phyloP scores from a whole-genome alignment of 2,113 vertebrate species.

The Colius striatus region DNA sequence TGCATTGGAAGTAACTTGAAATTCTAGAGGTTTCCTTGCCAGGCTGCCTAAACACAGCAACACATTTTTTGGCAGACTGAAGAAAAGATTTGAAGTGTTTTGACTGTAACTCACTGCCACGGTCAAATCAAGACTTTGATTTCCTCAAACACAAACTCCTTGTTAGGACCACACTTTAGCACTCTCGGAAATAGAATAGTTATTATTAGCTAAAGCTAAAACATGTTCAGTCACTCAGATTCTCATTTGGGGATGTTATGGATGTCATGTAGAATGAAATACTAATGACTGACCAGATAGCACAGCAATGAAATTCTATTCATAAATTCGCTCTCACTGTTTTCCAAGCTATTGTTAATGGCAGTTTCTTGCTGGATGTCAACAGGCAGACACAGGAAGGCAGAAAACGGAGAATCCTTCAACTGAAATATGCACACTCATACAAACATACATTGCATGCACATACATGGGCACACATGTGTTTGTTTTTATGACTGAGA shows the following conservation, averaged over 20 bases:
- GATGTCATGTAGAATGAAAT: constrained; percentile 16
- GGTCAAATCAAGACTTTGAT: background rate
- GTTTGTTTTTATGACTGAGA: background rate
- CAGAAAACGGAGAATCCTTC: background rate
- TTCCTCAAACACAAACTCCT: background rate
- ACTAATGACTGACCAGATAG: constrained; percentile 4
- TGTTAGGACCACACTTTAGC: background rate
- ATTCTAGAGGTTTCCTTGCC: background rate
- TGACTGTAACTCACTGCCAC: background rate
- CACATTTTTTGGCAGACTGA: background rate
- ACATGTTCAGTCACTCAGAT: background rate
- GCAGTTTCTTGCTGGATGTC: background rate
- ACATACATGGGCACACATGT: fast-evolving
- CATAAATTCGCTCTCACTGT: background rate
- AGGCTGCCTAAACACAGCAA: background rate
- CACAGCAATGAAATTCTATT: background rate
- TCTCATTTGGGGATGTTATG: background rate
- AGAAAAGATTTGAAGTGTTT: background rate
- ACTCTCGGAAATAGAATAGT: background rate
- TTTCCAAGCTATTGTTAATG: constrained; percentile 13
- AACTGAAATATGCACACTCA: background rate
- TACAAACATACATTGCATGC: background rate
- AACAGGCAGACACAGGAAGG: background rate
- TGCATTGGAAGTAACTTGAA: background rate
- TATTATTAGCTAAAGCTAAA: constrained; percentile 7